Conservation (phyloP, 2,113 vertebrate genomes). For the Lontra canadensis region DNA sequence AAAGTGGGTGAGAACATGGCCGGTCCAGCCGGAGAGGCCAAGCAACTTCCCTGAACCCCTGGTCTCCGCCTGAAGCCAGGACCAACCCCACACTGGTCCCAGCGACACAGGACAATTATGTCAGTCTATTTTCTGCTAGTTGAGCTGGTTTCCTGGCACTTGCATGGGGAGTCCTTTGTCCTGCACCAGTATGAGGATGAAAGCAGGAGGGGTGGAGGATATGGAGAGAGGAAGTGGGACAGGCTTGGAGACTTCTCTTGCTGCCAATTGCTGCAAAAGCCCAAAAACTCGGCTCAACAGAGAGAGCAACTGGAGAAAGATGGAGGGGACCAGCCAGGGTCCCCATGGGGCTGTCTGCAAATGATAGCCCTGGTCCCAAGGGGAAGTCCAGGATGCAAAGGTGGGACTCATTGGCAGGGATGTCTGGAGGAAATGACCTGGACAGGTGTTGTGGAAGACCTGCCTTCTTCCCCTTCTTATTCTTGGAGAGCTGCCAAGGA, state of each 20-base stretch:
- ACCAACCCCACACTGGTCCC: not conserved
- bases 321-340: not conserved
- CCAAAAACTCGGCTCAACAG: not conserved
- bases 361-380: not conserved
- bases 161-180: not conserved
- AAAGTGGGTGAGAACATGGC: rapidly evolving
- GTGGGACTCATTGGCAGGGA: not conserved
- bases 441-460: not conserved
- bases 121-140: not conserved
- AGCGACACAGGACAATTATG: not conserved
- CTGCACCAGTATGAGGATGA: not conserved
- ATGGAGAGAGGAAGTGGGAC: not conserved
- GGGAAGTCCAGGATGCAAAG: not conserved
- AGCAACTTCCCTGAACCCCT: not conserved
- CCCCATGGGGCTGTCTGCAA: not conserved
- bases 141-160: not conserved
- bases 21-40: not conserved
- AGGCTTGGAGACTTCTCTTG: not conserved
- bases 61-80: not conserved
- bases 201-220: not conserved
- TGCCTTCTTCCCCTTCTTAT: not conserved
- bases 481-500: not conserved
- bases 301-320: not conserved
- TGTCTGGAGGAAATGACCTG: not conserved
- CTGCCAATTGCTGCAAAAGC: not conserved